Evolutionary conservation across 2,797 vertebrate genomes (phyloP).

Genomic region (Psittacula derbiana): DNA sequence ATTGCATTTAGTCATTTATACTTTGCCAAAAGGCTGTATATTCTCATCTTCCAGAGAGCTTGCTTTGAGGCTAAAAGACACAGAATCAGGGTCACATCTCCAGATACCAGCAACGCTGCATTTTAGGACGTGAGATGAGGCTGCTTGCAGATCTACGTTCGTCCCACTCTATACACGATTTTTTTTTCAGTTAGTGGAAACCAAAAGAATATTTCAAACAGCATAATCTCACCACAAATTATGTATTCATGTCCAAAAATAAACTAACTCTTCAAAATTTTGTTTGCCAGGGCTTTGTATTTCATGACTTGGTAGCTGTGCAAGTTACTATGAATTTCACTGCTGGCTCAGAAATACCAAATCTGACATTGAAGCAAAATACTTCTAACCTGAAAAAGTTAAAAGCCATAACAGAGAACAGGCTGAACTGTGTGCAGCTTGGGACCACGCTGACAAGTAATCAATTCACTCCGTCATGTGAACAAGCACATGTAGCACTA

Average conservation of each 20-base stretch:
- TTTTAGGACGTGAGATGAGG: background rate
- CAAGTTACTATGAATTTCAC: background rate
- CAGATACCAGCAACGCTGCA: background rate
- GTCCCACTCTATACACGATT: background rate
- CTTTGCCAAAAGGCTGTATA: background rate
- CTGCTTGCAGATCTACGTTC: background rate
- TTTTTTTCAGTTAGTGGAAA: background rate
- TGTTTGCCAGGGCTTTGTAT: background rate
- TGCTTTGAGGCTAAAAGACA: background rate
- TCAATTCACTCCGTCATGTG: rapidly evolving
- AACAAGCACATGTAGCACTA: background rate
- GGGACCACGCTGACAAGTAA: background rate
- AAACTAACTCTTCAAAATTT: background rate
- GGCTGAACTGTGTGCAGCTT: background rate
- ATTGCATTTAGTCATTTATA: background rate
- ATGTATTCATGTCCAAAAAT: background rate
- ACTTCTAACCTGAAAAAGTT: background rate
- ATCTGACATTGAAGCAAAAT: background rate
- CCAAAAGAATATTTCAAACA: background rate
- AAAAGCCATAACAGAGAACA: background rate
- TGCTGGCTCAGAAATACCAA: background rate
- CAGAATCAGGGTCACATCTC: background rate
- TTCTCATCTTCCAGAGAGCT: background rate
- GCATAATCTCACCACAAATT: background rate
- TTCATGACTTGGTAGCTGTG: background rate